Conservation (phyloP, 2,113 vertebrate species). For the Canis aureus region DNA sequence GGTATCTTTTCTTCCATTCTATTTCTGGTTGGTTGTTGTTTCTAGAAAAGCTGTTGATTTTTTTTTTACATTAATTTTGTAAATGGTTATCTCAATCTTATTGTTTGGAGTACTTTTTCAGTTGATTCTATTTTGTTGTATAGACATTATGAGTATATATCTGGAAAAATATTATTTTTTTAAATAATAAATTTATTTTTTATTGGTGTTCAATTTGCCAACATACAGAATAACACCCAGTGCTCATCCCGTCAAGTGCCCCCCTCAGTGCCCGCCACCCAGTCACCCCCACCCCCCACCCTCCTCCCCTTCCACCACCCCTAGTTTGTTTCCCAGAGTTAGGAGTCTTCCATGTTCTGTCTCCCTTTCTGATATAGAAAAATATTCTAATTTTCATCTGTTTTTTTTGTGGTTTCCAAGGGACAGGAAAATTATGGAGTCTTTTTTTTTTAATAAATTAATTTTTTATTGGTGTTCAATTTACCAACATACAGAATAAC, state of each 20-base stretch:
- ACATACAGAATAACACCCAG: too few species aligned
- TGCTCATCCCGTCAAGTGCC: too few species aligned
- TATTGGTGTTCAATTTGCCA: too few species aligned
- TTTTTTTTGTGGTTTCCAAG: not conserved
- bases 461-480: too few species aligned
- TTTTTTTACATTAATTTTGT: conserved; percentile 17
- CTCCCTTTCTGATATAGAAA: too few species aligned
- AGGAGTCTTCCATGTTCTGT: too few species aligned
- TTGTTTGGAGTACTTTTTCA: not conserved
- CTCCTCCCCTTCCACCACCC: too few species aligned
- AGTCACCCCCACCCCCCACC: too few species aligned
- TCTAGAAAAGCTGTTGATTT: conserved; percentile 32
- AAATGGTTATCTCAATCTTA: not conserved
- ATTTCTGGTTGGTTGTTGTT: not conserved
- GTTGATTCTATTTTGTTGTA: not conserved
- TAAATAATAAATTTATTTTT: too few species aligned
- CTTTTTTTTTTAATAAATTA: not conserved
- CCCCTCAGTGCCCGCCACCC: too few species aligned
- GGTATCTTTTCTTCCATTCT: not conserved
- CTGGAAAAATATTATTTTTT: not conserved
- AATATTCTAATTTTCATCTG: not conserved
- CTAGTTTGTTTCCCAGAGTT: too few species aligned
- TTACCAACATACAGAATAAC: too few species aligned
- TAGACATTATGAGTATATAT: not conserved
- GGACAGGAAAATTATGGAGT: not conserved